Evolutionary conservation across 2,888 invertebrate genomes (phyloP).

Genomic region (Globia sparganii): DNA sequence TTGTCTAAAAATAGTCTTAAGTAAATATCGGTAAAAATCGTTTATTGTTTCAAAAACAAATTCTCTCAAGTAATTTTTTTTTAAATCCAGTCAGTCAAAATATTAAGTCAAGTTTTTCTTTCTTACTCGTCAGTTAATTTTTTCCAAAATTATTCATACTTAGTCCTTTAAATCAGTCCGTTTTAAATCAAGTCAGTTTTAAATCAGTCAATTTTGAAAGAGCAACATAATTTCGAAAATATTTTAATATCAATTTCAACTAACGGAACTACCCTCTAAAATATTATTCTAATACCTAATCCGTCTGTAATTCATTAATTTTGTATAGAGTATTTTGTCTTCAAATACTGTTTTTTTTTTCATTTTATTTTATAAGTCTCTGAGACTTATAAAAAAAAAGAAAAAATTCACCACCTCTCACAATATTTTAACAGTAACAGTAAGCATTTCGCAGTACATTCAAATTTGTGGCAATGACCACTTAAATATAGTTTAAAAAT

Average conservation of each 20-base stretch:
- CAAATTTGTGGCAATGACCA: not conserved
- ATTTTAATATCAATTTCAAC: not conserved
- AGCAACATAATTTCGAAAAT: not conserved
- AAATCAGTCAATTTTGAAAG: not conserved
- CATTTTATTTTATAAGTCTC: not conserved
- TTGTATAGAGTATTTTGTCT: not conserved
- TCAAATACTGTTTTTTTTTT: not conserved
- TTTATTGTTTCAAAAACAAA: not conserved
- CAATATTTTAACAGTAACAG: not conserved
- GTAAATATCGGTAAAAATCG: not conserved
- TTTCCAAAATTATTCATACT: not conserved
- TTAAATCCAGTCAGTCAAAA: conserved; percentile 11
- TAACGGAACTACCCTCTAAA: not conserved
- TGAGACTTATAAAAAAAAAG: too few relatives aligned
- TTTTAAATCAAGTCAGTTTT: conserved; percentile 1
- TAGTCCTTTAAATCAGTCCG: not conserved
- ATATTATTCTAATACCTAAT: not conserved
- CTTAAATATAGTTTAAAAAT: not conserved
- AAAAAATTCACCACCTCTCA: too few relatives aligned
- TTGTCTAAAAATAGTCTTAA: not conserved
- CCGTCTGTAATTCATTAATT: not conserved
- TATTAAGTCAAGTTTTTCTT: not conserved
- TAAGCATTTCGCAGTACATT: not conserved
- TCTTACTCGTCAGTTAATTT: not conserved
- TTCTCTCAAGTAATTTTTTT: not conserved